Conservation (phyloP, 2,113 vertebrate genomes). For the Tiliqua scincoides region DNA sequence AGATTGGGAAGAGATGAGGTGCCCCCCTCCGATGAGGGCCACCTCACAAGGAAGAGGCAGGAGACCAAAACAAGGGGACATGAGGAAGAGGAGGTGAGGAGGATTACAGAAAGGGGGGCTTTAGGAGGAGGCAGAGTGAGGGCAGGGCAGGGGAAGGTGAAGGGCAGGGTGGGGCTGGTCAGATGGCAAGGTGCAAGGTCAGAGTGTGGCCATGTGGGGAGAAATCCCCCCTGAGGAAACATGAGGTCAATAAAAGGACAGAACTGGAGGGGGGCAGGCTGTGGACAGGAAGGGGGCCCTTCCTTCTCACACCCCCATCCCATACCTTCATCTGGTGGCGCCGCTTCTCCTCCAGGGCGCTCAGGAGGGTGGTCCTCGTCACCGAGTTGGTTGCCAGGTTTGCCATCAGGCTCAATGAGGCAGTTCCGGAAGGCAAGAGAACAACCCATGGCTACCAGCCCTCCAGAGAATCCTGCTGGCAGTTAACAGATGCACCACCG, state of each 20-base stretch:
- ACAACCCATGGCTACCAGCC: not conserved
- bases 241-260: not conserved
- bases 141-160: not conserved
- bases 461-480: no score
- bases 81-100: no score
- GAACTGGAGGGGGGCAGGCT: not conserved
- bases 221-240: no score
- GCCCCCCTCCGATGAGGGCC: no score
- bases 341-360: conserved; percentile 45
- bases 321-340: conserved; percentile 43
- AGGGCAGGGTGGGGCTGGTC: not conserved
- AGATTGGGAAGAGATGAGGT: no score
- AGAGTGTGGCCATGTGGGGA: no score
- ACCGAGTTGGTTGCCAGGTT: not conserved
- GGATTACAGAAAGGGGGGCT: not conserved
- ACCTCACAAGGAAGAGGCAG: no score
- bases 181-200: not conserved
- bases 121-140: not conserved
- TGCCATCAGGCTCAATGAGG: fast-evolving
- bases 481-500: no score
- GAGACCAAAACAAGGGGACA: no score
- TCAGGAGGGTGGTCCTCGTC: conserved; percentile 47
- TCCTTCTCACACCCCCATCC: no score
- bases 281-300: not conserved
- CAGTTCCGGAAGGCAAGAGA: not conserved